Base-by-base conservation (phyloP, 2,888 invertebrate genomes). In the Labia minor region DNA sequence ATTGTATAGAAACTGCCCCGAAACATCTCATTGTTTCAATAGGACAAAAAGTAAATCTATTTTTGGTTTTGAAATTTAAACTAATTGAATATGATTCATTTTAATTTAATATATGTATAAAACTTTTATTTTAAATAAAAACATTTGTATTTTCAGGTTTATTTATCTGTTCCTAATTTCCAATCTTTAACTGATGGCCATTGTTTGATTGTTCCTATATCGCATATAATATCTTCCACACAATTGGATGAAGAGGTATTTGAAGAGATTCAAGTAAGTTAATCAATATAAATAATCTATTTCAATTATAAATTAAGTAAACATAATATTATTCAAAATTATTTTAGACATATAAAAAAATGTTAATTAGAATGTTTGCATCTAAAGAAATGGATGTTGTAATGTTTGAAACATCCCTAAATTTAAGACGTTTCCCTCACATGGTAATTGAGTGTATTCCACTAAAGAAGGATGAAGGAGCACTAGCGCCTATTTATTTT, bases 161-260 rank as follows among this genome's bases (percentile, higher is more conserved):
- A 93, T 78, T 76, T 98, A 71, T 84, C 89, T 71, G 76, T 97
- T 67, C 96, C 97, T 1, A 79, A 85, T 66, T 85, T 86, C 74
- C 85, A 86, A 73, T 94, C 95, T 0, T 78, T 98, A 68, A 88
- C 89, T 1, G 81, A 84, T 67, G 90, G 92, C 0, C 97, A 98
- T 75, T 97, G 83, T 71, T 79, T 92, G 65, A 86, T 99, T 73
- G 83, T 89, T 1, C 93, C 96, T 0, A 85, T 89, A 74, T 85
- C 88, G 71, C 97, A 98, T 77, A 80, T 85, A 0, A 75, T 86
- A 1, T 90, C 92, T 76, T 84, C 87, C 37, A 93, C 94, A 0
- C 84, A 87, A 70, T 75, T 95, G 61, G 98, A 98, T 79, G 97
- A 98, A 81, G 94, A 98, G 79, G 88, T 92, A 63, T 97, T 93